Evolutionary conservation across 2,797 vertebrate genomes (phyloP).

Genomic region (Channa striata): DNA sequence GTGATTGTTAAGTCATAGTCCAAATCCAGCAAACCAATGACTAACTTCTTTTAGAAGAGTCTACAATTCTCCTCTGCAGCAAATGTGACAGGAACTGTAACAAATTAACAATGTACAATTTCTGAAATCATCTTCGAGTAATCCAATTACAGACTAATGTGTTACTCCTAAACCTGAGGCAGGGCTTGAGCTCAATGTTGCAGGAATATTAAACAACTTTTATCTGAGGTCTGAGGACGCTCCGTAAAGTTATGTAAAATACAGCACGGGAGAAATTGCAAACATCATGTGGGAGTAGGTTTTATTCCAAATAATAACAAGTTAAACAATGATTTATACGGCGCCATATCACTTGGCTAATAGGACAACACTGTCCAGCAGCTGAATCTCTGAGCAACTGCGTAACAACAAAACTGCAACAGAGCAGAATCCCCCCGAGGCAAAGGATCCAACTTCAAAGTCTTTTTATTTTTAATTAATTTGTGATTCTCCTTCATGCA

Average conservation of each 20-base stretch:
- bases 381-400: slow-evolving; percentile 27
- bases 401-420: slow-evolving; percentile 40
- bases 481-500: slow-evolving; percentile 45
- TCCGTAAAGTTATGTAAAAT: too few species aligned
- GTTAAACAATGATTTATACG: neutral
- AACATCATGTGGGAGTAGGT: neutral
- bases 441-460: slow-evolving; percentile 71
- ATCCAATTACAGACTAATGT: slow-evolving; percentile 29
- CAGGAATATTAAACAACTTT: slow-evolving; percentile 14
- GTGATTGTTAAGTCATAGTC: neutral
- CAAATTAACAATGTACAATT: slow-evolving; percentile 27
- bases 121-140: slow-evolving; percentile 8
- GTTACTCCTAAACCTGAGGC: slow-evolving; percentile 8
- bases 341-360: slow-evolving; percentile 18
- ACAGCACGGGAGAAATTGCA: slow-evolving; percentile 11
- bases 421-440: slow-evolving; percentile 47
- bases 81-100: slow-evolving; percentile 21
- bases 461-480: slow-evolving; percentile 66
- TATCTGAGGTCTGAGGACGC: slow-evolving; percentile 16
- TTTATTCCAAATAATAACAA: neutral
- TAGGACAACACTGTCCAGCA: slow-evolving; percentile 33
- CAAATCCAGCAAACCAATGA: neutral
- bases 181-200: neutral
- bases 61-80: neutral
- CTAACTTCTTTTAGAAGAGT: neutral